Evolutionary conservation across 2,888 invertebrate species (phyloP).

Genomic region (Lithophane leautieri): DNA sequence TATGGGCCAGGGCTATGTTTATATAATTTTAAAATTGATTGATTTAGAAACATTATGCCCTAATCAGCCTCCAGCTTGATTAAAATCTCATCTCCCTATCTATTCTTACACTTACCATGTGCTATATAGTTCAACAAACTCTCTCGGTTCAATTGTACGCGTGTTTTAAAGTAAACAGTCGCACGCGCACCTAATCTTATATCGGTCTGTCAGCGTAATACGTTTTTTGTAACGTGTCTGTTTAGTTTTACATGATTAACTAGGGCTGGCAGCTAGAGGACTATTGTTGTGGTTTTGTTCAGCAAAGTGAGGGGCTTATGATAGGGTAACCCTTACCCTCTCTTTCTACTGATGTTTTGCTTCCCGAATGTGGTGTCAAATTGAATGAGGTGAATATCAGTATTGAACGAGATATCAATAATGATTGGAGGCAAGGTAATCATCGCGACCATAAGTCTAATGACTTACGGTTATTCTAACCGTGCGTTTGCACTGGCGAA

Average conservation of each 20-base stretch:
- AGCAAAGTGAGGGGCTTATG: not conserved
- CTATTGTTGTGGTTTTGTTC: not conserved
- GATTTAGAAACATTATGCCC: not conserved
- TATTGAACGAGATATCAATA: not conserved
- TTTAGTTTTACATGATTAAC: conserved; percentile 38
- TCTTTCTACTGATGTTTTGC: not conserved
- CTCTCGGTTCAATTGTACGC: conserved; percentile 50
- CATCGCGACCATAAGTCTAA: not conserved
- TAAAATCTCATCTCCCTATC: conserved; percentile 8
- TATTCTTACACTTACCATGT: conserved; percentile 36
- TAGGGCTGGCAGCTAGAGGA: conserved; percentile 21
- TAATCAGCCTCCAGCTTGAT: not conserved
- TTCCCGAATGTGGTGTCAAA: not conserved
- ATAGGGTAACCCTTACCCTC: too few species aligned
- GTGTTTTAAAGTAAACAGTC: conserved; percentile 62
- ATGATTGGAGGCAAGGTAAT: not conserved
- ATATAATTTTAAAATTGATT: not conserved
- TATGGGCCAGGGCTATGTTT: not conserved
- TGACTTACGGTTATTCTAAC: not conserved
- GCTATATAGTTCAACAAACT: conserved; percentile 56
- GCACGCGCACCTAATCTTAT: conserved; percentile 67
- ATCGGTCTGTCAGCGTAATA: conserved; percentile 64
- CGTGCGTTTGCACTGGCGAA: too few species aligned
- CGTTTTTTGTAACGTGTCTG: conserved; percentile 62
- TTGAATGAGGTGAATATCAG: not conserved